Conservation (phyloP, 1,140 invertebrate species). For the Maniola jurtina region DNA sequence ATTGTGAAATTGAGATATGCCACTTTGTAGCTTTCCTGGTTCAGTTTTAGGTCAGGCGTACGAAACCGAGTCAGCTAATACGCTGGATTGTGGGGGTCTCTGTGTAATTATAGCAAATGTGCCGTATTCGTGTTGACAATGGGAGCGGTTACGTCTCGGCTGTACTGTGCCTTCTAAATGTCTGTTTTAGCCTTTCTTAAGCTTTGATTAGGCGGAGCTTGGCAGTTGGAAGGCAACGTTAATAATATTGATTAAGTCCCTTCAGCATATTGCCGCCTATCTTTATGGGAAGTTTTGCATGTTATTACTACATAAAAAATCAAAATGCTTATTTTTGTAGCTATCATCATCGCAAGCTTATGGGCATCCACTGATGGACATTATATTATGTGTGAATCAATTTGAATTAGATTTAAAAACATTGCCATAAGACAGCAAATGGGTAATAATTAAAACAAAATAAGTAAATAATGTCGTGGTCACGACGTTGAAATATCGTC, state of each 20-base stretch:
- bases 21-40: conserved; percentile 22
- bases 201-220: conserved; percentile 32
- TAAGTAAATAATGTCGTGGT: too few species aligned
- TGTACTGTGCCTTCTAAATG: conserved; percentile 43
- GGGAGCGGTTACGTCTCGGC: conserved; percentile 40
- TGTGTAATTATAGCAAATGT: conserved; percentile 72
- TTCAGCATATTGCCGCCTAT: conserved; percentile 9
- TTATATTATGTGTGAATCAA: too few species aligned
- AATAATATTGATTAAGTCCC: conserved; percentile 24
- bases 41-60: conserved; percentile 35
- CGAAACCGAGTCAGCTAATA: conserved; percentile 58
- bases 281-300: conserved; percentile 1
- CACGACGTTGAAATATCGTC: too few species aligned
- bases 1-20: conserved; percentile 20
- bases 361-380: too few species aligned
- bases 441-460: too few species aligned
- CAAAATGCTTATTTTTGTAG: too few species aligned
- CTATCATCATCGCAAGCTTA: too few species aligned
- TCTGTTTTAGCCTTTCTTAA: conserved; percentile 39
- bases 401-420: too few species aligned
- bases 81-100: conserved; percentile 59
- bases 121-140: conserved; percentile 63
- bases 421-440: too few species aligned
- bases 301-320: not conserved
- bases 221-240: conserved; percentile 16